phyloP scores from a whole-genome alignment of 2,113 vertebrate species.

The Lucifuga dentata region DNA sequence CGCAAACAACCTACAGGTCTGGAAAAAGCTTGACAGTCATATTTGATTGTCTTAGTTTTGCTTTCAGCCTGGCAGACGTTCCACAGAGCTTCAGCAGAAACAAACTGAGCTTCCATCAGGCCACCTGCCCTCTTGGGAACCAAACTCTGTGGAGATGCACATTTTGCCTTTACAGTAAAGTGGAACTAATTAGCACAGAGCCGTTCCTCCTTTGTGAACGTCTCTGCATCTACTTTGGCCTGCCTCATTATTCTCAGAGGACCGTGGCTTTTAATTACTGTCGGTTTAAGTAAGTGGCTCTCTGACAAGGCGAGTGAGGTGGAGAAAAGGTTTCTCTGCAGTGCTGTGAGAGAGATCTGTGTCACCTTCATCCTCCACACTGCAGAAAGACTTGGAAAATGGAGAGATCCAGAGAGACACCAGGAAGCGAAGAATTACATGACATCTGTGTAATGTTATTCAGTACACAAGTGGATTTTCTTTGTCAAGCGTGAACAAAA shows the following conservation, averaged over 20 bases:
- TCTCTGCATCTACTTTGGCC: background rate
- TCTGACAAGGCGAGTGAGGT: background rate
- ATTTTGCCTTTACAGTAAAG: background rate
- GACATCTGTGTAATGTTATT: slow-evolving; percentile 25
- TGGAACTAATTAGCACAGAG: background rate
- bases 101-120: background rate
- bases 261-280: background rate
- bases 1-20: too few relatives aligned
- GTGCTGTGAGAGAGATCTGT: slow-evolving; percentile 4
- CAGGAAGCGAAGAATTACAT: slow-evolving; percentile 9
- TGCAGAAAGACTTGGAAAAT: background rate
- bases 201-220: background rate
- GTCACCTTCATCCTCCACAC: background rate
- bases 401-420: slow-evolving; percentile 18
- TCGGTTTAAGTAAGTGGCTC: slow-evolving; percentile 13
- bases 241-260: background rate
- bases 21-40: background rate
- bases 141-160: background rate
- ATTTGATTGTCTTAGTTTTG: background rate
- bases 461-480: slow-evolving; percentile 4
- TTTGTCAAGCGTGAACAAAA: slow-evolving; percentile 45
- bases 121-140: slow-evolving; percentile 24
- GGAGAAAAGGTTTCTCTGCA: background rate
- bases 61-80: slow-evolving; percentile 5
- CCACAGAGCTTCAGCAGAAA: slow-evolving; percentile 12